A percentile compares a stretch with the other conserved stretches of the same genome.
phyloP scores from a whole-genome alignment of 2,797 vertebrate species.

The Falco berigora region DNA sequence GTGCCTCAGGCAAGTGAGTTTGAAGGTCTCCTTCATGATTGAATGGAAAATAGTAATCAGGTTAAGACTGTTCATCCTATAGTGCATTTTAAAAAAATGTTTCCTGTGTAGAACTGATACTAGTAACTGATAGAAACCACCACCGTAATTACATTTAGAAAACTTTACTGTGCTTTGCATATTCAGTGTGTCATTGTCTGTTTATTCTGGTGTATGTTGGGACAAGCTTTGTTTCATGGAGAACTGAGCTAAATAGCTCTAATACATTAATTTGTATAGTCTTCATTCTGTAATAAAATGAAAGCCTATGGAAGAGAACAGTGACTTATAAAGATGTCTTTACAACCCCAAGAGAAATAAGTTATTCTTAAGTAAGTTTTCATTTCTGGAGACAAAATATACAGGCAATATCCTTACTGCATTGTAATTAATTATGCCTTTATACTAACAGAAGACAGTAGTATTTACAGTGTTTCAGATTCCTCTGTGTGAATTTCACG shows the following conservation, averaged over 20 bases:
- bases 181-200: background rate
- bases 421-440: slow-evolving; percentile 1
- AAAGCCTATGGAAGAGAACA: background rate
- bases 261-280: background rate
- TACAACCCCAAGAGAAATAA: slow-evolving; percentile 10
- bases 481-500: background rate
- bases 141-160: background rate
- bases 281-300: background rate
- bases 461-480: background rate
- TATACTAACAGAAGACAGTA: background rate
- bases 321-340: slow-evolving; percentile 10
- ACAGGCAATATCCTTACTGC: background rate
- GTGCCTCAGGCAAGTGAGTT: slow-evolving; percentile 74
- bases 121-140: slow-evolving; percentile 30
- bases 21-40: slow-evolving; percentile 68
- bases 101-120: slow-evolving; percentile 36
- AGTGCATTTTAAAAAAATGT: slow-evolving; percentile 13
- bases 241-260: background rate
- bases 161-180: background rate
- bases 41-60: slow-evolving; percentile 70
- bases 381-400: slow-evolving; percentile 15
- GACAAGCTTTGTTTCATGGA: background rate
- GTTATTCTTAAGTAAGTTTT: slow-evolving; percentile 15
- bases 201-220: background rate
- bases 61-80: slow-evolving; percentile 67